Base-by-base conservation (phyloP, 2,797 vertebrate genomes). In the Semaprochilodus insignis region DNA sequence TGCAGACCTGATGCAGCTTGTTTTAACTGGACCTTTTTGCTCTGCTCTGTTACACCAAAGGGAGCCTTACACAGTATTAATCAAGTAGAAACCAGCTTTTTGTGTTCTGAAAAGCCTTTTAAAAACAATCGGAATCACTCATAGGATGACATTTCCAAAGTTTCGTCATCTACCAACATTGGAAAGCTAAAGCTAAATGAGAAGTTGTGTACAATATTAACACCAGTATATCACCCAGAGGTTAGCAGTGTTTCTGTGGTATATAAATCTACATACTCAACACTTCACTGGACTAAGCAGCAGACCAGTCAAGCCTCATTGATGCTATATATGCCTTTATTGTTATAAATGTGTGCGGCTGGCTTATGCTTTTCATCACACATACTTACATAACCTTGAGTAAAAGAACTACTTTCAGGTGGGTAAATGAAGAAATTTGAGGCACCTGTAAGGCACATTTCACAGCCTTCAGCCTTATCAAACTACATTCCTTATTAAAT, bases 291-390 rank as follows among this genome's bases (percentile, higher is more conserved):
- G 74, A 54, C 59, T 72, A 51, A 44, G 34, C 55, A 66, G 69
- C 60, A 74, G 69, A 73, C 31, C 81, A 44, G 67, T 73, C 75
- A 83, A 72, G 81, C 81, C 57, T 82, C 81, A 82, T 66, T 83
- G 75, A 60, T 62, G 51, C 23, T 51, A 66, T 15, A 3, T 73
- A 78, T 67, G 48, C 60, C 75, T n/a, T 51, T 73, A 78, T 78
- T 65, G 63, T 25, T 73, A 73, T 66, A 34, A 73, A 83, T 78
- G 75, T 23, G 55, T 73, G 40, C 63, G 73, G 51, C 40, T 57
- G 36, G 40, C 67, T 66, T 19, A 48, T 57, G 31, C 48, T 72
- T 73, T 78, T 82, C 44, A 78, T 72, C 74, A 44, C 67, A 65
- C n/a, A 65, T 40, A 51, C 48, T 40, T 65, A 63, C 27, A 59